Evolutionary conservation across 2,797 vertebrate species (phyloP), one percentile per base, ranked within the genome.

Genomic region (Champsocephalus esox): DNA sequence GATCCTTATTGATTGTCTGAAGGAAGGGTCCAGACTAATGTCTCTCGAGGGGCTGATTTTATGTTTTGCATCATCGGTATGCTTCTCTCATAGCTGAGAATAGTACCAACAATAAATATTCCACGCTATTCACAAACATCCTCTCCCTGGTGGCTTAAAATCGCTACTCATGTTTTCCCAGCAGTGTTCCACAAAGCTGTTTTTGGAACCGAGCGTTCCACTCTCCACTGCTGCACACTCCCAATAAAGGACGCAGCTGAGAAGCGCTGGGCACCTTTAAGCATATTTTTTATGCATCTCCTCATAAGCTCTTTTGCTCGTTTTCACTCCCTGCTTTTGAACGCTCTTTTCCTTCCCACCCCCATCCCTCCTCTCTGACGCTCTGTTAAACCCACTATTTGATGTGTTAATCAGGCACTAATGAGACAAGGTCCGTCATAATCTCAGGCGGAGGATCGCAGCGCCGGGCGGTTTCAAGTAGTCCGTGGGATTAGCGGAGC

Each of bases 361-460:
- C 49, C 28, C 28, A 28, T 28, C 28, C 4, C 44, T 50, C 54
- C 52, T 76, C 67, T 65, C 64, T 3, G 75, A 12, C 50, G 60
- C 49, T 80, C 82, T 17, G 73, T 63, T 87, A 85, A 90, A 19
- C 67, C 73, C 14, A 38, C 77, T 86, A 89, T 90, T 82, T 87
- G 84, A 92, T 89, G 92, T 92, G 87, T 78, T 94, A 94, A 94
- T 91, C 87, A 93, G 81, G 70, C 82, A 61, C 89, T 93, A 92
- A 93, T 89, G 92, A 93, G 82, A 80, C 85, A 21, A 70, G 80
- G 78, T 87, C 81, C 55, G 5, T 88, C 81, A 76, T 91, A 91
- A 95, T 93, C 91, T 91, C 74, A 44, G 70, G 69, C 80, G 67
- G 74, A 82, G 86, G 86, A 86, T 77, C 60, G 64, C 58, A 66